These are phyloP conservation scores for Eristalis arbustorum DNA, from an alignment of 2,888 invertebrate genomes.

Conservation along the genomic window DNA sequence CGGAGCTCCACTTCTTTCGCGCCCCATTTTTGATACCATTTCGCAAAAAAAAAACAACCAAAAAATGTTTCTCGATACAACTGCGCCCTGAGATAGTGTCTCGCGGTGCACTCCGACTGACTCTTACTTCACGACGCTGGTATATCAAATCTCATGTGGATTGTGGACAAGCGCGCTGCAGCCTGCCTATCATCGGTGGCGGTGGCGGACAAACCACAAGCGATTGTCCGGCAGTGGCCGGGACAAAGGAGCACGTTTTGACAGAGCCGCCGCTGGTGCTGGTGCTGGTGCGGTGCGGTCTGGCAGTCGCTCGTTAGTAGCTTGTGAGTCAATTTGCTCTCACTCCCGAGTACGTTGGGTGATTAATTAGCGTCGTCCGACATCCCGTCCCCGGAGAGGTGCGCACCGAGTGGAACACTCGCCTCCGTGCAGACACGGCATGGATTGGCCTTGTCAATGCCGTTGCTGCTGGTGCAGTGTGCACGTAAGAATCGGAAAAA, in stretches of 20 bases:
- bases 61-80: constrained; percentile 60
- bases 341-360: constrained; percentile 26
- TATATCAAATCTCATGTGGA: constrained; percentile 66
- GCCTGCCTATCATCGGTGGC: constrained; percentile 37
- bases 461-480: constrained; percentile 31
- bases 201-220: neutral
- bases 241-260: constrained; percentile 33
- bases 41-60: too few relatives aligned
- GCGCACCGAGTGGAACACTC: constrained; percentile 29
- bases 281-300: neutral
- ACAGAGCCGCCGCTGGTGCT: constrained; percentile 17
- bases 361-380: constrained; percentile 53
- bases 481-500: constrained; percentile 32
- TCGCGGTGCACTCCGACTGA: constrained; percentile 4
- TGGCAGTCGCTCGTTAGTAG: constrained; percentile 23
- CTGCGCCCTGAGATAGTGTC: constrained; percentile 48
- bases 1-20: constrained; percentile 43
- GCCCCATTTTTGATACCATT: constrained; percentile 51
- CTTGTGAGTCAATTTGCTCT: constrained; percentile 57
- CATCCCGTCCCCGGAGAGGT: constrained; percentile 12
- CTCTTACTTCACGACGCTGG: constrained; percentile 12
- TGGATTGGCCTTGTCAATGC: constrained; percentile 67
- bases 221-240: neutral
- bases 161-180: constrained; percentile 63
- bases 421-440: neutral